Conservation (phyloP, 2,113 vertebrate species). For the Telmatochromis brichardi region DNA sequence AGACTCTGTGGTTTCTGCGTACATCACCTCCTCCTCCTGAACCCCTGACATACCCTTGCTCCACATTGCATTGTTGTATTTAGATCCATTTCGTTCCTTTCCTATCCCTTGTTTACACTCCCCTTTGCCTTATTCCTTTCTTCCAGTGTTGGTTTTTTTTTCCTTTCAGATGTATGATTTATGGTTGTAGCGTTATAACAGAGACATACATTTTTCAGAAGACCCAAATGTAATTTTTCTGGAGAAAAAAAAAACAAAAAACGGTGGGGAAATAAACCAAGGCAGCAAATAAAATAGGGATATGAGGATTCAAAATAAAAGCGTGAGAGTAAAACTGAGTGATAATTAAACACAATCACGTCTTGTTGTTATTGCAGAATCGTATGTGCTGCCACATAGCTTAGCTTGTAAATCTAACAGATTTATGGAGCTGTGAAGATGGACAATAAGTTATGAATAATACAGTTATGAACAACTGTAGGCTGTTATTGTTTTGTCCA, state of each 20-base stretch:
- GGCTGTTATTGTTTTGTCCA: not conserved
- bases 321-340: not conserved
- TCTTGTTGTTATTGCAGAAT: not conserved
- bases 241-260: not conserved
- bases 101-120: not conserved
- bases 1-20: not conserved
- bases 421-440: not conserved
- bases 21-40: not conserved
- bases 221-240: conserved; percentile 48
- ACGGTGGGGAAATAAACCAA: not conserved
- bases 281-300: not conserved
- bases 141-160: not conserved
- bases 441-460: not conserved
- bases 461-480: not conserved
- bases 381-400: not conserved
- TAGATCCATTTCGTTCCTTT: not conserved
- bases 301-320: not conserved
- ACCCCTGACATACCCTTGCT: not conserved
- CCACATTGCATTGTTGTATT: not conserved
- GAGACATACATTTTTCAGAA: conserved; percentile 58
- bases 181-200: conserved; percentile 33
- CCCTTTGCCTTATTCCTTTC: not conserved
- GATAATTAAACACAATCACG: not conserved
- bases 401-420: not conserved
- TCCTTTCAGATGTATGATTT: conserved; percentile 57